Percentiles rank a stretch among this genome's conserved stretches.
Evolutionary conservation across 2,113 vertebrate species (phyloP).

Genomic region (Mixornis gularis): DNA sequence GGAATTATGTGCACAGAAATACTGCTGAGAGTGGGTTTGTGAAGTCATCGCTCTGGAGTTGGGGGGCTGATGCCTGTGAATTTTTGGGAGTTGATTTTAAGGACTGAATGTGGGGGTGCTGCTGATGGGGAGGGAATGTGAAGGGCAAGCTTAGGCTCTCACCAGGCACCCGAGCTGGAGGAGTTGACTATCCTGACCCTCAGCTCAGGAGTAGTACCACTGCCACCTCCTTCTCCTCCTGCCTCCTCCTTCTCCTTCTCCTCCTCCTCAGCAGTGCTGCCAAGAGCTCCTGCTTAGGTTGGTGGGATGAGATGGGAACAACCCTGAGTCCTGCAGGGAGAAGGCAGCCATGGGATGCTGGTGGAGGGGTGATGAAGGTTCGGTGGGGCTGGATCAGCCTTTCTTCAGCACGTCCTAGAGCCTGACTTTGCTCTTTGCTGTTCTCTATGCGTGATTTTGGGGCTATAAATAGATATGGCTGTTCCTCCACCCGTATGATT

Average conservation of each 20-base stretch:
- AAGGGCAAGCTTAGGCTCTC: neutral
- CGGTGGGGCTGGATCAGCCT: neutral
- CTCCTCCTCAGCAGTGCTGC: neutral
- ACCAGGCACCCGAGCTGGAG: neutral
- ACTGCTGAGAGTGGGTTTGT: neutral
- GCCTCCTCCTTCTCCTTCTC: neutral
- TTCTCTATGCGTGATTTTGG: neutral
- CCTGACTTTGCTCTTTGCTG: neutral
- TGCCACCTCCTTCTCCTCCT: neutral
- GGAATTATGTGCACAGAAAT: neutral
- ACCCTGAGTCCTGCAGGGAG: neutral
- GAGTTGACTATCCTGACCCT: neutral
- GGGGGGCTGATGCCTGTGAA: neutral
- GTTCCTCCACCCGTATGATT: neutral
- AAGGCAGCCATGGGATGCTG: neutral
- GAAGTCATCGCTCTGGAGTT: accelerated
- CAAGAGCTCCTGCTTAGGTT: neutral
- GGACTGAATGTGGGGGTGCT: accelerated
- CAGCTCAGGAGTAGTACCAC: neutral
- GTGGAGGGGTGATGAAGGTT: neutral
- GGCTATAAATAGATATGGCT: neutral
- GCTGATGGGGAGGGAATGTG: neutral
- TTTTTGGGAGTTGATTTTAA: neutral
- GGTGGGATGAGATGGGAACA: neutral
- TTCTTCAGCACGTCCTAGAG: neutral